phyloP scores from a whole-genome alignment of 2,888 invertebrate genomes.

The Cephalotes varians region DNA sequence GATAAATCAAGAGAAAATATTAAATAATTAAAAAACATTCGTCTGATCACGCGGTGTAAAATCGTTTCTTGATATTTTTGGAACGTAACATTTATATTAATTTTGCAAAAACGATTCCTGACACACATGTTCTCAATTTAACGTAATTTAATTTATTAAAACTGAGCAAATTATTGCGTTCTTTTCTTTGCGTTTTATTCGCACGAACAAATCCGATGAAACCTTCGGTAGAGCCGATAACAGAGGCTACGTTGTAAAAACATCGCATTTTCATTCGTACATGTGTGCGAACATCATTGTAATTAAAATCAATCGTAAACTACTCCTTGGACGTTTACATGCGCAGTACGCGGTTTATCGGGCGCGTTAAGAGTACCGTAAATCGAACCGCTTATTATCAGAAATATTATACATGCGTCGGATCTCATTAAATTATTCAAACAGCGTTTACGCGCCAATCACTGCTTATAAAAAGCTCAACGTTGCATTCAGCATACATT shows the following conservation, averaged over 20 bases:
- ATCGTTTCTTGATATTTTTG: constrained; percentile 12
- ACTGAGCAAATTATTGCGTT: not conserved
- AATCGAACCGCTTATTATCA: constrained; percentile 22
- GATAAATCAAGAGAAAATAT: not conserved
- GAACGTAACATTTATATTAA: not conserved
- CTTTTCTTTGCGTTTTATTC: not conserved
- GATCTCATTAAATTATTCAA: constrained; percentile 42
- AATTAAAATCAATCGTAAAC: constrained; percentile 37
- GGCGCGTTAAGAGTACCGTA: not conserved
- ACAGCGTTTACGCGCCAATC: constrained; percentile 13
- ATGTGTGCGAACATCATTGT: not conserved
- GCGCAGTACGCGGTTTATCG: constrained; percentile 5
- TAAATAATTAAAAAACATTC: not conserved
- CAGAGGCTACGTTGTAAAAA: constrained; percentile 17
- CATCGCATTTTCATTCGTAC: constrained; percentile 5
- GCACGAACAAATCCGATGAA: not conserved
- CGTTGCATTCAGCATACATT: constrained; percentile 10
- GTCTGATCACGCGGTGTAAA: not conserved
- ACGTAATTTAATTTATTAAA: not conserved
- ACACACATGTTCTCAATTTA: not conserved
- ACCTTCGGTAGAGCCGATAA: not conserved
- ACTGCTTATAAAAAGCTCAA: constrained; percentile 17
- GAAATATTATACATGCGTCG: constrained; percentile 31
- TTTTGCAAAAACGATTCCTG: not conserved
- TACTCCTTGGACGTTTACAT: constrained; percentile 1